These are phyloP conservation scores for Papilio dardanus DNA, from an alignment of 1,140 invertebrate species.

Conservation along the genomic window DNA sequence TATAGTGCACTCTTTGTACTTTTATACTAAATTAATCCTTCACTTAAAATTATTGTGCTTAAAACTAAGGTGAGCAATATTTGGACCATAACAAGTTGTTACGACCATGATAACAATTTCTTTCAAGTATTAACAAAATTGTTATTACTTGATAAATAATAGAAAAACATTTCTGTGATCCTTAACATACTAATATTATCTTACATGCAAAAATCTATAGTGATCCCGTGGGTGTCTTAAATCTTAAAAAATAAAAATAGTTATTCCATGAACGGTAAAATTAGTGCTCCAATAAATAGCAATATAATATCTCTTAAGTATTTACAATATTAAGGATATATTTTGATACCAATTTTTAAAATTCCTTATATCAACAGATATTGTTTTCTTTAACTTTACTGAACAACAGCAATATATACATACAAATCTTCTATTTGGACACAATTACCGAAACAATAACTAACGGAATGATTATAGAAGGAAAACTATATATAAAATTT, in stretches of 20 bases:
- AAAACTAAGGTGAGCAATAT: slow-evolving; percentile 65
- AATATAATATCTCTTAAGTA: slow-evolving; percentile 43
- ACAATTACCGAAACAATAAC: slow-evolving; percentile 37
- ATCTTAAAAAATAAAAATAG: slow-evolving; percentile 16
- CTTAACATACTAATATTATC: slow-evolving; percentile 9
- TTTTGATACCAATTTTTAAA: neutral
- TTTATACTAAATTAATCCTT: slow-evolving; percentile 46
- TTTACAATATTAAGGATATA: slow-evolving; percentile 37
- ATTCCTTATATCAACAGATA: slow-evolving; percentile 15
- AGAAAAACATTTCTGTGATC: neutral
- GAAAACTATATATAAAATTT: slow-evolving; percentile 70
- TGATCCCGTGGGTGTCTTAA: slow-evolving; percentile 28
- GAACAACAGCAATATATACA: slow-evolving; percentile 4
- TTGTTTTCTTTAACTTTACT: neutral
- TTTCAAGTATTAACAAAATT: slow-evolving; percentile 15
- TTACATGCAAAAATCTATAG: slow-evolving; percentile 20
- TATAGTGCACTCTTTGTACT: slow-evolving; percentile 59
- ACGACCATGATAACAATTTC: slow-evolving; percentile 28
- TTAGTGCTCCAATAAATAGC: slow-evolving; percentile 39
- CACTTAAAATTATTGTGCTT: slow-evolving; percentile 47
- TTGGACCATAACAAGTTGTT: slow-evolving; percentile 40
- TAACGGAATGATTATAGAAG: slow-evolving; percentile 64
- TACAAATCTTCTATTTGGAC: slow-evolving; percentile 3
- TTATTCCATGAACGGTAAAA: neutral
- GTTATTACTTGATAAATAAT: neutral